A percentile compares a stretch with the other conserved stretches of the same genome.
phyloP scores from a whole-genome alignment of 2,888 invertebrate species.

The Pteria penguin region DNA sequence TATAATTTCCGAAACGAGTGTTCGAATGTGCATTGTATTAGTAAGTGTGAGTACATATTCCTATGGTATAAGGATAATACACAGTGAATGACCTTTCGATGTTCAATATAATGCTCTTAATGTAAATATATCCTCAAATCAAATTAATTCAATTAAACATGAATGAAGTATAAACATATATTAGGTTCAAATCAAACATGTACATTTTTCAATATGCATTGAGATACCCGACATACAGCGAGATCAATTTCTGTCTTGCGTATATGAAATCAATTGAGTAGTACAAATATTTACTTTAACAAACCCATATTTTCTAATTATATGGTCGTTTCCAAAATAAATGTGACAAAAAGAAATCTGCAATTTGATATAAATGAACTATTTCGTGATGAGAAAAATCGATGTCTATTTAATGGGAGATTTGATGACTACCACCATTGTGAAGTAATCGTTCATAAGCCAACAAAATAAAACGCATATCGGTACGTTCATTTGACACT shows the following conservation, averaged over 20 bases:
- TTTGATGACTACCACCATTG: neutral
- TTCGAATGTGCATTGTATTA: no score
- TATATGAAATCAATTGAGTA: conserved; percentile 3
- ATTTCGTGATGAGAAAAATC: conserved; percentile 16
- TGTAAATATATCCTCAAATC: no score
- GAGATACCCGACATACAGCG: no score
- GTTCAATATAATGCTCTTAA: no score
- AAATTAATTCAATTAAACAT: no score
- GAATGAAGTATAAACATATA: no score
- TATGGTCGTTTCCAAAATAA: conserved; percentile 32
- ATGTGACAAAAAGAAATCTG: conserved; percentile 18
- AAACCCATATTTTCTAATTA: conserved; percentile 24
- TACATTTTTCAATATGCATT: no score
- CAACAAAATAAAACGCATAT: conserved; percentile 8
- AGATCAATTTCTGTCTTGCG: neutral
- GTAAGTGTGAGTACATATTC: no score
- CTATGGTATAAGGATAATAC: no score
- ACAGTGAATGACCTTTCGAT: no score
- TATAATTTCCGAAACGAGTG: no score
- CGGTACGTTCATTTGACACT: conserved; percentile 17
- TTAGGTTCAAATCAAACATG: no score
- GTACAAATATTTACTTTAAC: conserved; percentile 23
- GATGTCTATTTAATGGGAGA: conserved; percentile 19
- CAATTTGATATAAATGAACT: conserved; percentile 27
- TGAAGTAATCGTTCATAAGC: neutral